A percentile compares a stretch with the other conserved stretches of the same genome.
Evolutionary conservation across 2,888 invertebrate genomes (phyloP).

Genomic region (Nowickia ferox): DNA sequence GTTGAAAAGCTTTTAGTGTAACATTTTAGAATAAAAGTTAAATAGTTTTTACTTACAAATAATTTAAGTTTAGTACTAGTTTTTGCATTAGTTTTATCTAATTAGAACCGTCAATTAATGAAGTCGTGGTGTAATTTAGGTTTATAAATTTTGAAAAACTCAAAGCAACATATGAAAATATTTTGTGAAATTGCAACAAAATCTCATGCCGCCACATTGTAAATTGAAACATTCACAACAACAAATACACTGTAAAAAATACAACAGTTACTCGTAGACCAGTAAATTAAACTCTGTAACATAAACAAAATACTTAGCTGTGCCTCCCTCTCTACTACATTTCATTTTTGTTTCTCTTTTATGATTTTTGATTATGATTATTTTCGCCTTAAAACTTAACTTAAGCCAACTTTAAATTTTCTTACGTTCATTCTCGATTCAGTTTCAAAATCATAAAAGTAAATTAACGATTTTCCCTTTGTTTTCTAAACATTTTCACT

Average conservation of each 20-base stretch:
- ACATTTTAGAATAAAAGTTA: constrained; percentile 17
- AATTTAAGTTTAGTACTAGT: constrained; percentile 47
- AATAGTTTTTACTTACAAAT: constrained; percentile 39
- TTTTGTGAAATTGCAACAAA: neutral
- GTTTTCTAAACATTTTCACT: constrained; percentile 64
- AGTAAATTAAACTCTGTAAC: constrained; percentile 58
- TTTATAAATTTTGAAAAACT: neutral
- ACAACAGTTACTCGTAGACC: constrained; percentile 22
- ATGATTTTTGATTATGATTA: constrained; percentile 6
- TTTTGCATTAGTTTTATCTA: constrained; percentile 24
- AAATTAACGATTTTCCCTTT: constrained; percentile 55
- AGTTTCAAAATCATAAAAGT: constrained; percentile 60
- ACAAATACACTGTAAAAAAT: constrained; percentile 61
- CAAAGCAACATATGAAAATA: constrained; percentile 16
- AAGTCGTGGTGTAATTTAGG: constrained; percentile 19
- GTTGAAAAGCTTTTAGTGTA: constrained; percentile 29
- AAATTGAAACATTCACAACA: constrained; percentile 42
- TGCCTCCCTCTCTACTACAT: constrained; percentile 48
- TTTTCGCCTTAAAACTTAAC: constrained; percentile 37
- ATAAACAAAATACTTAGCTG: constrained; percentile 53
- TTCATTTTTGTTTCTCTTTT: constrained; percentile 46
- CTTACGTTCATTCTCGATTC: constrained; percentile 21
- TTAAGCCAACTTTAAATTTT: constrained; percentile 46
- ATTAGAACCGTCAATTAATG: neutral
- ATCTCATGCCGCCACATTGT: constrained; percentile 32